Base-by-base conservation (phyloP, 2,113 vertebrate genomes). In the Spea bombifrons region DNA sequence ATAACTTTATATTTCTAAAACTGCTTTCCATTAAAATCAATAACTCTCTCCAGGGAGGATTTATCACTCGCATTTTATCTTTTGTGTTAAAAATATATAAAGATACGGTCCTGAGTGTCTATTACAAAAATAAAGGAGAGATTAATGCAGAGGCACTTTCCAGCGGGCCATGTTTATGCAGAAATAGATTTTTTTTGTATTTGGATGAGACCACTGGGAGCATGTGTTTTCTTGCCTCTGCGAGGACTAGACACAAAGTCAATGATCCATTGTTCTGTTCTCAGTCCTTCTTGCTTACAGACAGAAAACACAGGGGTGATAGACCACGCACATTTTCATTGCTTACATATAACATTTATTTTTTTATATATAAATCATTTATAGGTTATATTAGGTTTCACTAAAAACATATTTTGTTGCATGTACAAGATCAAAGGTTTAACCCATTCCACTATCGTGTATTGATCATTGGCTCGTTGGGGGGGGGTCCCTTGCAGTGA, bases 261-360 rank as follows among this genome's bases (percentile, higher is more conserved):
- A 70, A 64, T 82, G 75, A 78, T 64, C 81, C 57, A 75, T 83
- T 57, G 85, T 88, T 84, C 85, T 86, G 76, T 85, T 86, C 86
- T 78, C 76, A 73, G 47, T 83, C 0, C 1, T 53, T 85, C 75
- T 83, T 84, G 77, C 75, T 86, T 89, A 82, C 83, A 80, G 86
- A 74, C 81, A 84, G 65, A 86, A 83, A 83, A 15, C 81, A 86
- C 85, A 75, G 81, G 86, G 86, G 83, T 86, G 85, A 84, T 85
- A 85, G 78, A 59, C 10, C 15, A 13, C 55, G 9, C 0, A 13
- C 55, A 12, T 5, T 59, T 59, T 12, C 55, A 59, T 3, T 13
- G 55, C 12, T 8, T 12, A 59, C 10, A 13, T 10, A 5, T 8
- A 59, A 59, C 55, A 59, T 59, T 59, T 13, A 12, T 30, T 30